These are phyloP conservation scores for Phaonia tiefii DNA, from an alignment of 2,888 invertebrate species.

Conservation along the genomic window DNA sequence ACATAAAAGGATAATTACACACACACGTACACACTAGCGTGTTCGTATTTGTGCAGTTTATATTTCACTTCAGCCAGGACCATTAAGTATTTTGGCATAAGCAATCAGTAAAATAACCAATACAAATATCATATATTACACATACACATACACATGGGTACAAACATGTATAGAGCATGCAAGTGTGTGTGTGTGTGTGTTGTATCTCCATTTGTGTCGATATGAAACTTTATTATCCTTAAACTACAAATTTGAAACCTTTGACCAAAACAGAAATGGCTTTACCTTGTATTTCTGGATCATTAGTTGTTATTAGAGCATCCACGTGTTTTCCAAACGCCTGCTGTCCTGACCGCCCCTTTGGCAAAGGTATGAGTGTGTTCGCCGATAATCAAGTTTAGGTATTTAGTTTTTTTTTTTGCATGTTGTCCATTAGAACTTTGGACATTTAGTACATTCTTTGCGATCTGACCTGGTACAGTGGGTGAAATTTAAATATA, in stretches of 20 bases:
- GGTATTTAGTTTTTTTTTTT: conserved; percentile 37
- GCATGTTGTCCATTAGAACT: conserved; percentile 20
- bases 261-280: conserved; percentile 47
- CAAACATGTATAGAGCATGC: not conserved
- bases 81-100: conserved; percentile 57
- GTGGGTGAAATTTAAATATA: too few relatives aligned
- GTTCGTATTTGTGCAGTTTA: conserved; percentile 30
- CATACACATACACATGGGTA: conserved; percentile 24
- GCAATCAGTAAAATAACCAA: conserved; percentile 39
- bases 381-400: conserved; percentile 48
- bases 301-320: conserved; percentile 52
- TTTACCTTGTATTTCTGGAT: conserved; percentile 59
- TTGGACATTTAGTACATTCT: not conserved
- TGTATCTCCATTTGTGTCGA: conserved; percentile 15
- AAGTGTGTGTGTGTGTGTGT: conserved; percentile 53
- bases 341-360: too few relatives aligned
- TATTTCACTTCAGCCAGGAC: conserved; percentile 7
- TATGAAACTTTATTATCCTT: conserved; percentile 14
- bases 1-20: not conserved
- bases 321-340: too few relatives aligned
- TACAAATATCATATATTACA: conserved; percentile 22
- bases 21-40: not conserved
- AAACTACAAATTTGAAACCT: conserved; percentile 30
- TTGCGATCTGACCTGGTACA: not conserved
- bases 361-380: conserved; percentile 1